Conservation (phyloP, 1,140 invertebrate species). For the Leguminivora glycinivorella region DNA sequence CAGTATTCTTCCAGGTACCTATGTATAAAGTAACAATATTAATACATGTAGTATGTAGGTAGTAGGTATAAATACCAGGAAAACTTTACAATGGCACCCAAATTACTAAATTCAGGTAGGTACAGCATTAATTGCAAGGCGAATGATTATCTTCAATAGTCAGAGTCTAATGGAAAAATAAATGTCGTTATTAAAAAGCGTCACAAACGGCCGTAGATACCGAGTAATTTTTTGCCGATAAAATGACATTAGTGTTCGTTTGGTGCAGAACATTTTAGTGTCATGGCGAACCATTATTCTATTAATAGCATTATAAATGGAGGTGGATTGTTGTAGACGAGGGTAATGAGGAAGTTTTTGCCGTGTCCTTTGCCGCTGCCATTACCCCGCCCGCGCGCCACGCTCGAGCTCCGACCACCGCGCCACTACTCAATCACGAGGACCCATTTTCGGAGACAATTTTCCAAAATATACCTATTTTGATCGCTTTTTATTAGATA, state of each 20-base stretch:
- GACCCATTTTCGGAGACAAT: slow-evolving; percentile 37
- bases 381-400: slow-evolving; percentile 28
- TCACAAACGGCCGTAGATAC: slow-evolving; percentile 37
- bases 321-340: slow-evolving; percentile 56
- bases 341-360: slow-evolving; percentile 63
- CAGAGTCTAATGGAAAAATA: slow-evolving; percentile 62
- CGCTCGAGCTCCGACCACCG: slow-evolving; percentile 27
- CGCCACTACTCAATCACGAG: slow-evolving; percentile 32
- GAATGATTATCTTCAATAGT: slow-evolving; percentile 31
- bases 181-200: slow-evolving; percentile 59
- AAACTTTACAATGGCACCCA: slow-evolving; percentile 34
- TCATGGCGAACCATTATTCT: slow-evolving; percentile 57
- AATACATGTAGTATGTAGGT: too few relatives aligned
- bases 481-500: slow-evolving; percentile 40
- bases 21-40: too few relatives aligned
- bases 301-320: slow-evolving; percentile 75
- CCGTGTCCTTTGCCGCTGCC: slow-evolving; percentile 51
- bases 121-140: slow-evolving; percentile 26
- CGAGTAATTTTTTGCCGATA: slow-evolving; percentile 53
- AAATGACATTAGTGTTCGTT: slow-evolving; percentile 66
- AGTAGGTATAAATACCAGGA: slow-evolving; percentile 5
- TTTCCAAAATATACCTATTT: slow-evolving; percentile 38
- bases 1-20: too few relatives aligned
- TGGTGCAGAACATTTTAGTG: slow-evolving; percentile 60
- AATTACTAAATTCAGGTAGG: slow-evolving; percentile 32